Evolutionary conservation across 2,113 vertebrate species (phyloP), one percentile per base, ranked within the genome.

Genomic region (Andinoacara biseriatus): DNA sequence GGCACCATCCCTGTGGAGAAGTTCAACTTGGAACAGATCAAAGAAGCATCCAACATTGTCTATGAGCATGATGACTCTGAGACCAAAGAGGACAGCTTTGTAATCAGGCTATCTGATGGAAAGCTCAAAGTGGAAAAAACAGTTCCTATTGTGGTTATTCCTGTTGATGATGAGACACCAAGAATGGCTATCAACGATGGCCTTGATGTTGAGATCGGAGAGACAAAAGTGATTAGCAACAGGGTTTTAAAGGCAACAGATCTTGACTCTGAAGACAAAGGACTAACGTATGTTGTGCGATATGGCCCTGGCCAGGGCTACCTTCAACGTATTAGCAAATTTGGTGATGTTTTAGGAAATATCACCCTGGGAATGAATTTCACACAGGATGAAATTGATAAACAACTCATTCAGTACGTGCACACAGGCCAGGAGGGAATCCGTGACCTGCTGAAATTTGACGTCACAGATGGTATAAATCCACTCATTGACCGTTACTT

Each of bases 21-120:
- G 49, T 99, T 99, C 79, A 95, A 94, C 58, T 86, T 99, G 86
- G 97, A 97, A 83, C 96, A 98, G 92, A 97, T 99, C 90, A 95
- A 94, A 31, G 97, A 98, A 83, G 96, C 95, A 33, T 98, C 97
- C 57, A 98, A 93, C 86, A 97, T 99, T 74, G 96, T 99, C 74
- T 99, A 99, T 0, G 97, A 99, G 57, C 98, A 99, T 0, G 97
- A 99, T 83, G 96, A 99, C 85, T 97, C 98, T 2, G 98, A 99
- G 87, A 98, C 97, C 2, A 97, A 93, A 90, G 95, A 96, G 24
- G 98, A 99, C 88, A 97, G 96, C 80, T 98, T 99, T 89, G 94
- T 95, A 40, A 92, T 99, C 65, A 94, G 95, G 24, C 93, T 99
- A 43, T 96, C 96, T 1, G 98, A 99, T 74, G 97, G 98, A 11